phyloP scores from a whole-genome alignment of 1,140 invertebrate species.

The Drosophila ironensis region DNA sequence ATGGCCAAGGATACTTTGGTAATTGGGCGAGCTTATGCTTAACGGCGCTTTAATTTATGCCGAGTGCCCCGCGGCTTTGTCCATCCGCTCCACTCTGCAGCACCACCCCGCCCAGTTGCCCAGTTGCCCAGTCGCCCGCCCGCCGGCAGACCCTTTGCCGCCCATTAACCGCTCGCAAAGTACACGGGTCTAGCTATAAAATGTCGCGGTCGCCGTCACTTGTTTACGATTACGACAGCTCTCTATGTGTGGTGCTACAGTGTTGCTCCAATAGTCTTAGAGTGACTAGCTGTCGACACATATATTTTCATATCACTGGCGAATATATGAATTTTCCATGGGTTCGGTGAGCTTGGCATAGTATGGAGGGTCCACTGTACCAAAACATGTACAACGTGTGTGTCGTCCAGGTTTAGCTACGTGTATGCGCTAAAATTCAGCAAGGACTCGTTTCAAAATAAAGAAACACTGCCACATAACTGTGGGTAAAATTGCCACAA shows the following conservation, averaged over 20 bases:
- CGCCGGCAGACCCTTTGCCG: conserved; percentile 7
- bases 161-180: conserved; percentile 16
- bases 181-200: conserved; percentile 47
- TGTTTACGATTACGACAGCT: conserved; percentile 68
- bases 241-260: conserved; percentile 5
- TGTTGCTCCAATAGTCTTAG: background rate
- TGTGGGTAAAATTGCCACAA: background rate
- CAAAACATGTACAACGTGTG: conserved; percentile 21
- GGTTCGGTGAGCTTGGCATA: no score
- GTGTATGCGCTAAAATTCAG: conserved; percentile 38
- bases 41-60: conserved; percentile 76
- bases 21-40: conserved; percentile 76
- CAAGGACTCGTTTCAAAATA: conserved; percentile 40
- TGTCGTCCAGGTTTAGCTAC: conserved; percentile 14
- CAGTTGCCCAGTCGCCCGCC: no score
- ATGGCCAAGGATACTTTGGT: conserved; percentile 71
- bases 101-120: background rate
- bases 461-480: conserved; percentile 27
- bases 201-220: conserved; percentile 68
- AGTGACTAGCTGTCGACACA: no score
- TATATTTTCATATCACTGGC: no score
- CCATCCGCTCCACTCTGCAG: background rate
- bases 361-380: background rate
- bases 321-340: background rate
- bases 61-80: conserved; percentile 37